Evolutionary conservation across 1,140 invertebrate species (phyloP).

Genomic region (Drosophila pallidifrons): DNA sequence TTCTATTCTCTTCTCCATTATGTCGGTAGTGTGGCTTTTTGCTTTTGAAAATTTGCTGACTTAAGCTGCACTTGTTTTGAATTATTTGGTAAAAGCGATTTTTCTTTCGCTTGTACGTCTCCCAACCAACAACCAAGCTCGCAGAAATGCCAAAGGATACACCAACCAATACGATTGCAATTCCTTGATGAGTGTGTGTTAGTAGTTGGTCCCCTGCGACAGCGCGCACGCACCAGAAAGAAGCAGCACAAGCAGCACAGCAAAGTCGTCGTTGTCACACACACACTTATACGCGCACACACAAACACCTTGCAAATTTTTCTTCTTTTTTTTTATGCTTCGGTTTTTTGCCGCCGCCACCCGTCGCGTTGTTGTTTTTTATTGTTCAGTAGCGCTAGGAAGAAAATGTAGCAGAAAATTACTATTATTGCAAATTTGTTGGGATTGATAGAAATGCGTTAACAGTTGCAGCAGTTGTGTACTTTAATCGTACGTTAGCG

Average conservation of each 20-base stretch:
- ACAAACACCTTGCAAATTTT: slow-evolving; percentile 76
- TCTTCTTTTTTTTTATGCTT: slow-evolving; percentile 69
- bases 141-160: slow-evolving; percentile 69
- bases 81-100: slow-evolving; percentile 56
- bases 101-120: slow-evolving; percentile 42
- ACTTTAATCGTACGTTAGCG: slow-evolving; percentile 48
- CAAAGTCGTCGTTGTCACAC: slow-evolving; percentile 57
- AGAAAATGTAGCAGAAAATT: slow-evolving; percentile 35
- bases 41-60: slow-evolving; percentile 27
- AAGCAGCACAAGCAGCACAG: slow-evolving; percentile 29
- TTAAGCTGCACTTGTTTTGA: slow-evolving; percentile 61
- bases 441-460: slow-evolving; percentile 32
- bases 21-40: slow-evolving; percentile 52
- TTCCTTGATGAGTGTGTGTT: slow-evolving; percentile 43
- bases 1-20: slow-evolving; percentile 96
- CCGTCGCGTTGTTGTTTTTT: slow-evolving; percentile 52
- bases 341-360: slow-evolving; percentile 67
- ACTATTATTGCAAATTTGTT: slow-evolving; percentile 27
- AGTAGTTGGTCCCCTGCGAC: slow-evolving; percentile 63
- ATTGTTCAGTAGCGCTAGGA: slow-evolving; percentile 16
- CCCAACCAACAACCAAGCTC: slow-evolving; percentile 57
- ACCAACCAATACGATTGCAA: slow-evolving; percentile 55
- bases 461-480: slow-evolving; percentile 35
- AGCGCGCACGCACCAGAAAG: slow-evolving; percentile 75
- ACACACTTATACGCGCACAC: slow-evolving; percentile 50